These are phyloP conservation scores for Scaptomyza tumidula DNA, from an alignment of 2,888 invertebrate genomes.

Conservation along the genomic window DNA sequence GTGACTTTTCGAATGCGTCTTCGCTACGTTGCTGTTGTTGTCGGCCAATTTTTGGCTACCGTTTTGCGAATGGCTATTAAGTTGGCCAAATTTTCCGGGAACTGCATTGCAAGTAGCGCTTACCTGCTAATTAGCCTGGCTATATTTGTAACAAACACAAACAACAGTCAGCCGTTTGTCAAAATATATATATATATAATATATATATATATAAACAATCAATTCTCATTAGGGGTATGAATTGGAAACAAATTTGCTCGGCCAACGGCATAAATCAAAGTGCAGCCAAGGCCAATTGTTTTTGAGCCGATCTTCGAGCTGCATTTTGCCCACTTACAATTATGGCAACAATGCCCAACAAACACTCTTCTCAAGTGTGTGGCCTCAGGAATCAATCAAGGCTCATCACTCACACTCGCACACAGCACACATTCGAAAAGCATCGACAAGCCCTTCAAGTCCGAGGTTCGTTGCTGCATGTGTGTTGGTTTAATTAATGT, in stretches of 20 bases:
- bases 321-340: slow-evolving; percentile 55
- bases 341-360: slow-evolving; percentile 64
- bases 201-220: slow-evolving; percentile 56
- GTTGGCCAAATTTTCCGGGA: slow-evolving; percentile 31
- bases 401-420: slow-evolving; percentile 77
- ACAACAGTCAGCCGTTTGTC: slow-evolving; percentile 64
- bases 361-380: slow-evolving; percentile 76
- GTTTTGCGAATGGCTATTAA: slow-evolving; percentile 29
- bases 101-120: slow-evolving; percentile 29
- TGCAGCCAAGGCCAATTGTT: slow-evolving; percentile 61
- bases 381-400: slow-evolving; percentile 83
- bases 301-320: slow-evolving; percentile 12
- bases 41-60: slow-evolving; percentile 50
- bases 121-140: slow-evolving; percentile 68
- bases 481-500: slow-evolving; percentile 80
- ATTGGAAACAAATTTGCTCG: slow-evolving; percentile 74
- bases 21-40: slow-evolving; percentile 27
- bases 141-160: slow-evolving; percentile 39
- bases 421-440: slow-evolving; percentile 19
- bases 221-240: slow-evolving; percentile 80
- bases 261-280: slow-evolving; percentile 67
- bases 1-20: slow-evolving; percentile 41
- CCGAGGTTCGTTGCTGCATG: slow-evolving; percentile 42
- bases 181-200: slow-evolving; percentile 62
- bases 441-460: slow-evolving; percentile 36